These are phyloP conservation scores for Blastobasis adustella DNA, from an alignment of 2,888 invertebrate genomes.

Conservation along the genomic window DNA sequence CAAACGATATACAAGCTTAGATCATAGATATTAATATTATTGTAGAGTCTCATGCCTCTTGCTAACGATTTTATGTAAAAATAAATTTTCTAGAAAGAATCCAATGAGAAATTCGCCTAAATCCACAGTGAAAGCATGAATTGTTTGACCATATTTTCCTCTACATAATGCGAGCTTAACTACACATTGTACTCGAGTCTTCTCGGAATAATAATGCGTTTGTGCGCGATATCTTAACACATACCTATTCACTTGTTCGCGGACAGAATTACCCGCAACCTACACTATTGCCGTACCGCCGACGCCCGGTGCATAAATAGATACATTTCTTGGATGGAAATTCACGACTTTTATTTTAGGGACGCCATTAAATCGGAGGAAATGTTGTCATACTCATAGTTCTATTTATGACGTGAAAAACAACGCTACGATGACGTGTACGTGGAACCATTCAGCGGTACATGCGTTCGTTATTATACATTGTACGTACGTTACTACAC, in stretches of 20 bases:
- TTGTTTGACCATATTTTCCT: conserved; percentile 16
- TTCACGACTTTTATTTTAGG: conserved; percentile 52
- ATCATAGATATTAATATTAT: too few species aligned
- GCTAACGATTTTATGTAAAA: too few species aligned
- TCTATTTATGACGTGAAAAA: conserved; percentile 43
- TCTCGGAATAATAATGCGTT: conserved; percentile 56
- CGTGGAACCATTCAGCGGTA: conserved; percentile 1
- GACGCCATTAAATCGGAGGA: conserved; percentile 33
- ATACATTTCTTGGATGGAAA: conserved; percentile 60
- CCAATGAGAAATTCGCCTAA: too few species aligned
- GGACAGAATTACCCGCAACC: conserved; percentile 48
- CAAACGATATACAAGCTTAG: too few species aligned
- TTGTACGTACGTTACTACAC: too few species aligned
- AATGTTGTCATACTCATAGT: conserved; percentile 34
- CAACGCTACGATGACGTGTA: conserved; percentile 10
- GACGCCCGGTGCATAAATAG: conserved; percentile 62
- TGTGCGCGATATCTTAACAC: conserved; percentile 66
- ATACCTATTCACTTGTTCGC: conserved; percentile 59
- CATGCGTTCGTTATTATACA: neutral
- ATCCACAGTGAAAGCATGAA: too few species aligned
- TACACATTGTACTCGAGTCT: conserved; percentile 43
- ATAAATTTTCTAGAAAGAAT: too few species aligned
- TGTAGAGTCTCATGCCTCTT: too few species aligned
- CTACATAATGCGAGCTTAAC: conserved; percentile 36
- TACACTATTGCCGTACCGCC: conserved; percentile 45